Conservation (phyloP, 2,113 vertebrate genomes). For the Silurus meridionalis region DNA sequence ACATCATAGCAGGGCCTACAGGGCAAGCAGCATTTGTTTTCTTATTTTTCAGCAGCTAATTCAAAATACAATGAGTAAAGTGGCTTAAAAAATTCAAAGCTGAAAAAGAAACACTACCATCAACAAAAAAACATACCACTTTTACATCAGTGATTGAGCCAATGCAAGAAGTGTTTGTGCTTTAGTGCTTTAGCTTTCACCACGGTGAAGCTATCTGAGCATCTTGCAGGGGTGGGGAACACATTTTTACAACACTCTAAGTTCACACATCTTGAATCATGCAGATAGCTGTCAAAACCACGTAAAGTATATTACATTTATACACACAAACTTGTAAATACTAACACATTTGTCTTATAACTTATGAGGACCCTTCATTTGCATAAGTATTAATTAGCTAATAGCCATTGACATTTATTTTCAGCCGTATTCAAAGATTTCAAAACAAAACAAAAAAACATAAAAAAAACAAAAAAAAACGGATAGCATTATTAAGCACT, state of each 20-base stretch:
- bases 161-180: background rate
- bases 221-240: background rate
- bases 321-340: background rate
- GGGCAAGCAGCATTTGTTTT: background rate
- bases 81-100: background rate
- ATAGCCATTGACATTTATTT: background rate
- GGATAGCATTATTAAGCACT: background rate
- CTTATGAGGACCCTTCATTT: background rate
- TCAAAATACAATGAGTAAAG: background rate
- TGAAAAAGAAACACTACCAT: background rate
- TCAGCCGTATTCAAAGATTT: background rate
- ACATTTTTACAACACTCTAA: background rate
- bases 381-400: background rate
- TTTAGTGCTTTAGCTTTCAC: background rate
- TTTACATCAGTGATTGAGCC: too few relatives aligned
- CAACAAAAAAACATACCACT: background rate
- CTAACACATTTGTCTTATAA: background rate
- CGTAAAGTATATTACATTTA: background rate
- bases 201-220: background rate
- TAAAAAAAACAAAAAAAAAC: background rate
- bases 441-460: background rate
- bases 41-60: background rate
- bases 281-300: conserved; percentile 4
- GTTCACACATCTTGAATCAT: background rate
- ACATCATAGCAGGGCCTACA: background rate